Base-by-base conservation (phyloP, 2,113 vertebrate species). In the Tragelaphus scriptus region DNA sequence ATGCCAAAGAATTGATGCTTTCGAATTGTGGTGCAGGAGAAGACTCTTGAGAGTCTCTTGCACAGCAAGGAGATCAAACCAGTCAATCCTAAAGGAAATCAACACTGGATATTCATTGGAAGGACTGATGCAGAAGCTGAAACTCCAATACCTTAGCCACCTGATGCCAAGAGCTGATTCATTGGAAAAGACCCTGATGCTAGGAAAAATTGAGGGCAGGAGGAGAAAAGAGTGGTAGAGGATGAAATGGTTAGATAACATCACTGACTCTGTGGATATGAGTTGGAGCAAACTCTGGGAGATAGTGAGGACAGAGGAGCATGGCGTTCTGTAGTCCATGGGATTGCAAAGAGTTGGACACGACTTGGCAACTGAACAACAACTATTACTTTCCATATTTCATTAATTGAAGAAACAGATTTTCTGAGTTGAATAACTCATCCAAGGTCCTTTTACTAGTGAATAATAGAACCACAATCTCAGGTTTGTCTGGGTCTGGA, bases 401-500 rank as follows among this genome's bases (percentile, higher is more conserved):
- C 13, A 21, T 91, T 21, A 3, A 23, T 36, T 94, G 40, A 80
- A 12, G 16, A 91, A 97, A 90, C 2, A 77, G 58, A 89, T 15
- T 88, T 94, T 95, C 14, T 96, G 32, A 85, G 47, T 79, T 87
- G 77, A 95, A 44, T 89, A 89, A 91, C 32, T 91, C 63, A 59
- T 32, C 28, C 2, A 90, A 65, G 4, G 25, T 79, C 23, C 91
- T 95, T 79, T 88, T 91, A 47, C 59, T 47, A 86, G 47, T 55
- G 55, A 61, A 47, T 82, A 77, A 89, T 65, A n/a, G 16, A 86
- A 21, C 26, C 90, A 85, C 15, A 47, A 56, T 59, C 10, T 3
- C 19, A 59, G 23, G 40, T 68, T 89, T 95, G 32, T 56, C 58
- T 51, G 17, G 26, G 61, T 91, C 25, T 55, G 82, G 30, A 87